Percentiles rank a stretch among this genome's conserved stretches.
These are phyloP conservation scores for Onychostruthus taczanowskii DNA, from an alignment of 2,113 vertebrate species.

Conservation along the genomic window DNA sequence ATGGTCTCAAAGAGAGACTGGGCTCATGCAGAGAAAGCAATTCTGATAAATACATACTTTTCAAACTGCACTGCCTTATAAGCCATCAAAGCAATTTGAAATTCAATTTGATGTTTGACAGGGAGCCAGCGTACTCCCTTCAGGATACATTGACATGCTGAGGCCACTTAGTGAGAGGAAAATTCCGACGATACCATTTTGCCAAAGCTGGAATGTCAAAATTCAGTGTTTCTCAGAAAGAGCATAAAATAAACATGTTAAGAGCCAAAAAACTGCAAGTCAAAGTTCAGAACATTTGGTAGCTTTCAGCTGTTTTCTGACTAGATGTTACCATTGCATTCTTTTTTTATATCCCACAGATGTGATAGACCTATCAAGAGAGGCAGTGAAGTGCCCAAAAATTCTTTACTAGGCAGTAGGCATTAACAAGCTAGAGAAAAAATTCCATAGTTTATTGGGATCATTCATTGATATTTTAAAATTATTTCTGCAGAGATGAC, in stretches of 20 bases:
- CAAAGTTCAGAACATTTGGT: constrained; percentile 1
- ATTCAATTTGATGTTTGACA: constrained; percentile 77
- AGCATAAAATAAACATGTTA: neutral
- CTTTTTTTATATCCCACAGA: neutral
- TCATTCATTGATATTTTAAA: neutral
- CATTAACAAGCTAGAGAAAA: neutral
- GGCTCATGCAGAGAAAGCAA: constrained; percentile 24
- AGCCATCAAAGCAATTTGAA: constrained; percentile 73
- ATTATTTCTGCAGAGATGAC: neutral
- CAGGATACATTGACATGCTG: constrained; percentile 56
- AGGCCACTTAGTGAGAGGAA: constrained; percentile 65
- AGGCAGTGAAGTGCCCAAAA: neutral
- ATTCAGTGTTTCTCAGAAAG: neutral
- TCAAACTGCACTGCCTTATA: constrained; percentile 44
- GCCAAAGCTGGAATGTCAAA: neutral
- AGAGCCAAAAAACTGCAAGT: neutral
- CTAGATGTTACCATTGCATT: neutral
- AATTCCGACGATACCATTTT: constrained; percentile 51
- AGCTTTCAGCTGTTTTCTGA: neutral
- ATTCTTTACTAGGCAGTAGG: neutral
- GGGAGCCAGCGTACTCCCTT: constrained; percentile 48
- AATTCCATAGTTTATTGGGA: accelerated
- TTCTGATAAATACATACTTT: constrained; percentile 60
- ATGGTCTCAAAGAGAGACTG: neutral
- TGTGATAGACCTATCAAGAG: neutral